A percentile compares a stretch with the other conserved stretches of the same genome.
phyloP scores from a whole-genome alignment of 1,140 invertebrate genomes.

The Acromyrmex echinatior region DNA sequence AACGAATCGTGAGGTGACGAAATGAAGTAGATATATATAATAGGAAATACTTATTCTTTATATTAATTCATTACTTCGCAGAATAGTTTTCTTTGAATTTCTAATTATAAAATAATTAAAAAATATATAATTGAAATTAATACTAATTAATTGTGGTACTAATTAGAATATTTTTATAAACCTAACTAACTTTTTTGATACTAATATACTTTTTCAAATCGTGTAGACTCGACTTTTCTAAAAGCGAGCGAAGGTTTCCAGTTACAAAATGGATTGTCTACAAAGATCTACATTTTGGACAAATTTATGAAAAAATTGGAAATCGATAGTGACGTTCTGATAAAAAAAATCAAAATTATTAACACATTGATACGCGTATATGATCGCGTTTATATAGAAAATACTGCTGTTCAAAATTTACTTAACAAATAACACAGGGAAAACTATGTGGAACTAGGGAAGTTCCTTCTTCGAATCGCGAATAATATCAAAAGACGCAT shows the following conservation, averaged over 20 bases:
- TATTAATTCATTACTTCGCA: neutral
- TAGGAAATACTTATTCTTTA: neutral
- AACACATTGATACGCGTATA: neutral
- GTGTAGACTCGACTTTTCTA: neutral
- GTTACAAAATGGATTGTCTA: neutral
- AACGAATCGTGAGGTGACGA: neutral
- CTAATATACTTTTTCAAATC: neutral
- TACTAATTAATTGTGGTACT: neutral
- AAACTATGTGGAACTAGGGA: conserved; percentile 14
- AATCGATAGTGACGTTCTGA: neutral
- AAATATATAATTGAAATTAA: neutral
- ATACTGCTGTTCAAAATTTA: conserved; percentile 4
- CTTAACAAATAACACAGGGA: neutral
- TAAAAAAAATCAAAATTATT: conserved; percentile 16
- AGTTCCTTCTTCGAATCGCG: conserved; percentile 34
- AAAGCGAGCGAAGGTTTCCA: neutral
- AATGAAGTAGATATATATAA: neutral
- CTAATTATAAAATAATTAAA: neutral
- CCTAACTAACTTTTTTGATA: conserved; percentile 43
- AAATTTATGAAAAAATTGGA: conserved; percentile 22
- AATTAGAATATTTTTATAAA: neutral
- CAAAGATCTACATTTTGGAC: neutral
- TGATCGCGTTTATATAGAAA: neutral
- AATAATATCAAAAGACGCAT: conserved; percentile 40
- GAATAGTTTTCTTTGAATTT: neutral